Conservation (phyloP, 2,113 vertebrate species). For the Dinomys branickii region DNA sequence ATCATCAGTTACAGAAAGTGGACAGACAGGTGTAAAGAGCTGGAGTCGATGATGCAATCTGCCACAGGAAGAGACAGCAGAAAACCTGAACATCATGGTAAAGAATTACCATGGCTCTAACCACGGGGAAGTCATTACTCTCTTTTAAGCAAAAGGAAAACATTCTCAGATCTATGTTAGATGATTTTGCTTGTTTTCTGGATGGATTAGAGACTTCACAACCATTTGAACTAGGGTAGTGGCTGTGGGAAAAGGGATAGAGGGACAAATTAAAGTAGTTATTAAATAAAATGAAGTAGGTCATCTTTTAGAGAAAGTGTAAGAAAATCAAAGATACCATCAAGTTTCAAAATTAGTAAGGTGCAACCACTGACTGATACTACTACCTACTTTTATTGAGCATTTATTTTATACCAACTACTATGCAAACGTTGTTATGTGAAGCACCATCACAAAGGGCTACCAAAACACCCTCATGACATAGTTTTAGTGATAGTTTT, state of each 20-base stretch:
- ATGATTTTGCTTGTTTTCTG: not conserved
- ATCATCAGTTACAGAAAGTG: not conserved
- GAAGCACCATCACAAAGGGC: not conserved
- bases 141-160: not conserved
- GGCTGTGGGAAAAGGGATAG: slow-evolving; percentile 60
- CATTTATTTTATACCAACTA: not conserved
- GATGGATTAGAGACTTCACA: slow-evolving; percentile 17
- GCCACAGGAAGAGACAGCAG: not conserved
- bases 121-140: not conserved
- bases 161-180: not conserved
- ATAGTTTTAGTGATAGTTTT: not conserved
- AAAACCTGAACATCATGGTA: not conserved
- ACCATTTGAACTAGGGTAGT: slow-evolving; percentile 41
- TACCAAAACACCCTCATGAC: not conserved
- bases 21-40: not conserved
- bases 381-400: not conserved
- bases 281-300: slow-evolving; percentile 21
- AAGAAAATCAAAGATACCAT: slow-evolving; percentile 22
- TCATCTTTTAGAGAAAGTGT: slow-evolving; percentile 13
- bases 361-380: not conserved
- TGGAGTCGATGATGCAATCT: not conserved
- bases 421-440: not conserved
- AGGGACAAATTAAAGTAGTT: slow-evolving; percentile 47
- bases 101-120: not conserved
- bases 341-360: not conserved